phyloP scores from a whole-genome alignment of 2,797 vertebrate species.

The Poeciliopsis turneri region DNA sequence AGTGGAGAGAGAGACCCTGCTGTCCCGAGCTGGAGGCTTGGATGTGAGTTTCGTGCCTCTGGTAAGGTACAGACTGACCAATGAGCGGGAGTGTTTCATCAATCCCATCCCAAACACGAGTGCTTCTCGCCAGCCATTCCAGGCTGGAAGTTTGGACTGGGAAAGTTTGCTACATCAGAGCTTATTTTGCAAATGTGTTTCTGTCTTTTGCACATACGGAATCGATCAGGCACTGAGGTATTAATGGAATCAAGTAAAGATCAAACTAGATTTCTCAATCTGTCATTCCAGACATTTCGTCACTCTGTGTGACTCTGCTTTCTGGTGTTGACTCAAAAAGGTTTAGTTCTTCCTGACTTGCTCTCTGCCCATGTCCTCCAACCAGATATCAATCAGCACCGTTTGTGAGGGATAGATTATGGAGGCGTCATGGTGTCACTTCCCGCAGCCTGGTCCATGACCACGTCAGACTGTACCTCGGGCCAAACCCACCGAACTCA shows the following conservation, averaged over 20 bases:
- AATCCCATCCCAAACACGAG: no score
- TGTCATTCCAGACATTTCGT: not conserved
- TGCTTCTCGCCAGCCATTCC: no score
- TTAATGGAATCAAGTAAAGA: not conserved
- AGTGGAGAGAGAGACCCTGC: no score
- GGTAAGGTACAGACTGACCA: not conserved
- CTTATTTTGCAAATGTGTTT: not conserved
- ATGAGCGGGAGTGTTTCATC: no score
- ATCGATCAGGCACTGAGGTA: not conserved
- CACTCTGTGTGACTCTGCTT: not conserved
- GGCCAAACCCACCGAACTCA: constrained; percentile 38
- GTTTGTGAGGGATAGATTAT: constrained; percentile 51
- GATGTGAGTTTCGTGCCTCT: not conserved
- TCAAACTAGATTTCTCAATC: not conserved
- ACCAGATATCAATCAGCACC: constrained; percentile 47
- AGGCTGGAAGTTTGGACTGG: not conserved
- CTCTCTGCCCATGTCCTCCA: constrained; percentile 44
- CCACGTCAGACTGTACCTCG: constrained; percentile 33
- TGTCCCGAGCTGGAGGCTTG: not conserved
- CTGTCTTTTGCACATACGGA: not conserved
- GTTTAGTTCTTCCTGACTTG: constrained; percentile 24
- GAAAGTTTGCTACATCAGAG: not conserved
- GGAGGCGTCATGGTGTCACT: constrained; percentile 61
- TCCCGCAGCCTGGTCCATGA: constrained; percentile 40
- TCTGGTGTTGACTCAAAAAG: constrained; percentile 28